Evolutionary conservation across 2,888 invertebrate species (phyloP), one percentile per base, ranked within the genome.

Genomic region (Drosophila pegasa): DNA sequence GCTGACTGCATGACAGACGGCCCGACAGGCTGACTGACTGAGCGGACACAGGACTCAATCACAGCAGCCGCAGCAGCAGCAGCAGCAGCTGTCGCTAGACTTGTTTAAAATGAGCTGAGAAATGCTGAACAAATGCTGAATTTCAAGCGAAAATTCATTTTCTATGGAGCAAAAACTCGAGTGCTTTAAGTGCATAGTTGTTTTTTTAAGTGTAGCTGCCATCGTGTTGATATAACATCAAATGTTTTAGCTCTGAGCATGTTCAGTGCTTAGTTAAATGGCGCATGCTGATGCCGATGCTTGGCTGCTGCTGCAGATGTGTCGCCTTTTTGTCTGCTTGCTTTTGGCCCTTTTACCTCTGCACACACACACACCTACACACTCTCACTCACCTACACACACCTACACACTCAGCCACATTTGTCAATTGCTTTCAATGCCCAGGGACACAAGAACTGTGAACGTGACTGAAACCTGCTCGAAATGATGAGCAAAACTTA

Each of bases 361-460:
- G 29, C 18, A n/a, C 35, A 22, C 37, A n/a, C 4, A 29, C 29
- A 45, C 10, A 29, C 16, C n/a, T 9, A 38, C 33, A 33, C 35
- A 50, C n/a, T 22, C n/a, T 27, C 20, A 20, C 16, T 25, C 4
- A 48, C 31, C n/a, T n/a, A n/a, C 4, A 29, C 29, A 45, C 10
- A 29, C 16, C n/a, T 9, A 38, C 33, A 50, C n/a, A 35, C n/a
- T 27, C 20, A 20, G 16, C 35, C 4, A 48, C 31, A 55, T 33
- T 33, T 55, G 43, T 33, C 55, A 55, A 54, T 41, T 54, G 54
- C 31, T 54, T n/a, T 58, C n/a, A 51, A 31, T 33, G 41, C 31
- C 48, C 25, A 48, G 38, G 38, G 9, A 58, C 40, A 43, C 31
- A 40, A 38, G n/a, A 54, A 8, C 37, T 29, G 57, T 12, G 14